Conservation (phyloP, 2,888 invertebrate genomes). For the Ligdia adustata region DNA sequence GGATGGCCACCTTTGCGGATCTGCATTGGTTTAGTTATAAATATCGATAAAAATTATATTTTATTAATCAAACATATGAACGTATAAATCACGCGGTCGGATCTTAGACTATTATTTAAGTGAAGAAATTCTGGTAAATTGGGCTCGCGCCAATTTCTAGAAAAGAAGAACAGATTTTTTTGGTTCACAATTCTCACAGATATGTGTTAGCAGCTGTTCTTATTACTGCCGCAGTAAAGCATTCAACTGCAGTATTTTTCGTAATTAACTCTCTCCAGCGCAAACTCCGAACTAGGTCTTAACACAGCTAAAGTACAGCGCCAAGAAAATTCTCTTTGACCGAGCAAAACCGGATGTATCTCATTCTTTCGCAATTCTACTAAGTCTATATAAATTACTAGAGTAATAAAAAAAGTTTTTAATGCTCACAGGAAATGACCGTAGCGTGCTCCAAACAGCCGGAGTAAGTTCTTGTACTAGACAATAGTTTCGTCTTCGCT, state of each 20-base stretch:
- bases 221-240: background rate
- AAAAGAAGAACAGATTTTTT: too few species aligned
- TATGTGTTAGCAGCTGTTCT: too few species aligned
- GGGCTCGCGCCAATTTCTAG: too few species aligned
- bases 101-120: too few species aligned
- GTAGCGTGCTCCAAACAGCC: slow-evolving; percentile 37
- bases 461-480: slow-evolving; percentile 30
- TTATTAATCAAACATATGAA: too few species aligned
- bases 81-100: too few species aligned
- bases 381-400: slow-evolving; percentile 31
- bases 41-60: too few species aligned
- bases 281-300: background rate
- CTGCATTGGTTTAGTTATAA: too few species aligned
- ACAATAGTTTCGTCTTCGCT: slow-evolving; percentile 35
- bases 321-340: slow-evolving; percentile 25
- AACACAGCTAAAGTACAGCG: slow-evolving; percentile 1
- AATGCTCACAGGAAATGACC: slow-evolving; percentile 45
- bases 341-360: slow-evolving; percentile 26
- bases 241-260: slow-evolving; percentile 1
- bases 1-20: too few species aligned
- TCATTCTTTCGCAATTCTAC: slow-evolving; percentile 28
- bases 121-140: too few species aligned
- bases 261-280: background rate
- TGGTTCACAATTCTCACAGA: background rate
- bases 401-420: slow-evolving; percentile 46